phyloP scores from a whole-genome alignment of 2,113 vertebrate genomes.

The Percina caprodes region DNA sequence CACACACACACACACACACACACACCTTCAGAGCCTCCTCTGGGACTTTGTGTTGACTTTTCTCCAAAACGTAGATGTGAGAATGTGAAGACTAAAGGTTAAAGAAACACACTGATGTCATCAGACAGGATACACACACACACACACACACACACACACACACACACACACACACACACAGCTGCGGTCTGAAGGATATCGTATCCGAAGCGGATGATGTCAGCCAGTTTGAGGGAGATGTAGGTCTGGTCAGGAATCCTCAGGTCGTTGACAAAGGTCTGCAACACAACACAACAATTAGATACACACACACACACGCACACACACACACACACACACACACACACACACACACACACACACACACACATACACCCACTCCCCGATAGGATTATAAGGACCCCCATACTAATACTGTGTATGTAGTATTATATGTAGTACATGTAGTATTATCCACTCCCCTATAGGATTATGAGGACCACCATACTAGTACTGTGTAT shows the following conservation, averaged over 20 bases:
- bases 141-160: slow-evolving; percentile 16
- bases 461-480: too few relatives aligned
- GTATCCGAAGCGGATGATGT: slow-evolving; percentile 96
- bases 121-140: not conserved
- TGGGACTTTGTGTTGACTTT: slow-evolving; percentile 95
- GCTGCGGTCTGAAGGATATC: slow-evolving; percentile 90
- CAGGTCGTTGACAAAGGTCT: slow-evolving; percentile 98
- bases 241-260: slow-evolving; percentile 99
- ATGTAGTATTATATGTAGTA: too few relatives aligned
- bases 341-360: too few relatives aligned
- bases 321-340: too few relatives aligned
- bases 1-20: slow-evolving; percentile 14
- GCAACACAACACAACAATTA: slow-evolving; percentile 27
- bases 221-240: slow-evolving; percentile 92
- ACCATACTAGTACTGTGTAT: too few relatives aligned
- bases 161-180: not conserved
- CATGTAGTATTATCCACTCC: too few relatives aligned
- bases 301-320: too few relatives aligned
- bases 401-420: too few relatives aligned
- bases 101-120: slow-evolving; percentile 73
- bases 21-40: slow-evolving; percentile 96
- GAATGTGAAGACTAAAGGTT: slow-evolving; percentile 87
- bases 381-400: too few relatives aligned
- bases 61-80: slow-evolving; percentile 93
- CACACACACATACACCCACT: too few relatives aligned